phyloP scores from a whole-genome alignment of 2,797 vertebrate genomes.

The Ataeniobius toweri region DNA sequence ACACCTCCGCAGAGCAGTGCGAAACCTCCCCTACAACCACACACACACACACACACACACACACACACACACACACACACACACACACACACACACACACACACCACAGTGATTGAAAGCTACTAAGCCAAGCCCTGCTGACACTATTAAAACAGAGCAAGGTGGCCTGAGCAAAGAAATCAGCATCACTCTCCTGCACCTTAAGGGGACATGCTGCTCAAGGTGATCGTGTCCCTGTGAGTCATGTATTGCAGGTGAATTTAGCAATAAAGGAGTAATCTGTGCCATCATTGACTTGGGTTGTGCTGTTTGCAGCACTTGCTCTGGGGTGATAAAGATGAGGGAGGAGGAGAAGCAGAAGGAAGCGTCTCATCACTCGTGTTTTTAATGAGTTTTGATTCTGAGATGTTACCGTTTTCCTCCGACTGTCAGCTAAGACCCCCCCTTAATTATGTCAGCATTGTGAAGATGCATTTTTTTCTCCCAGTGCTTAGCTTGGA shows the following conservation, averaged over 20 bases:
- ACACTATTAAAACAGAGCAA: slow-evolving; percentile 71
- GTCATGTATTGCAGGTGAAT: slow-evolving; percentile 65
- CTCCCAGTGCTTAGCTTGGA: slow-evolving; percentile 63
- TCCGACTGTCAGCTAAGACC: slow-evolving; percentile 54
- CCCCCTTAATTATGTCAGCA: slow-evolving; percentile 74
- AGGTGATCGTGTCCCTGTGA: slow-evolving; percentile 62
- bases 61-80: slow-evolving; percentile 26
- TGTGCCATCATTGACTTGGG: slow-evolving; percentile 63
- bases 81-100: slow-evolving; percentile 23
- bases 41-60: neutral
- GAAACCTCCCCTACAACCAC: slow-evolving; percentile 49
- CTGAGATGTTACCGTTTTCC: slow-evolving; percentile 65
- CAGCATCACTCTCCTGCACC: slow-evolving; percentile 54
- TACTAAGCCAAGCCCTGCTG: slow-evolving; percentile 65
- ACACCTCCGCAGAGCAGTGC: slow-evolving; percentile 70
- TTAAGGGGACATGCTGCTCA: slow-evolving; percentile 53
- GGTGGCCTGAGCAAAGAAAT: slow-evolving; percentile 61
- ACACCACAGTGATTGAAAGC: slow-evolving; percentile 67
- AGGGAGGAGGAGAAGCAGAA: slow-evolving; percentile 44
- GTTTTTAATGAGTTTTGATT: slow-evolving; percentile 75
- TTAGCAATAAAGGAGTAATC: slow-evolving; percentile 72
- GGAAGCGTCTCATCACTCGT: slow-evolving; percentile 60
- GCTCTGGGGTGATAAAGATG: slow-evolving; percentile 66
- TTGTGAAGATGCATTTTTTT: slow-evolving; percentile 46
- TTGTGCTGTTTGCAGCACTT: slow-evolving; percentile 64